A percentile compares a stretch with the other conserved stretches of the same genome.
phyloP scores from a whole-genome alignment of 2,113 vertebrate species.

The Rallus limicola region DNA sequence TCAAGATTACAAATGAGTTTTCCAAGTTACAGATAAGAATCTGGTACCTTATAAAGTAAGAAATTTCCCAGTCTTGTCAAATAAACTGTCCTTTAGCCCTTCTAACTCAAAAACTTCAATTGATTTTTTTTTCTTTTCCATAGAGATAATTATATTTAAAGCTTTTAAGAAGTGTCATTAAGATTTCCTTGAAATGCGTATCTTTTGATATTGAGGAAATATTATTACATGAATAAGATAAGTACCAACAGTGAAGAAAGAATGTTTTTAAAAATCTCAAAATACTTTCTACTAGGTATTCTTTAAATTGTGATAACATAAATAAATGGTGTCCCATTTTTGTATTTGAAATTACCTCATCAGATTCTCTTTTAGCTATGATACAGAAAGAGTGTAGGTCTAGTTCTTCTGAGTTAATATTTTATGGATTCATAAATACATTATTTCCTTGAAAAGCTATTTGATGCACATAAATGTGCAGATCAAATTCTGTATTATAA shows the following conservation, averaged over 20 bases:
- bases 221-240: not conserved
- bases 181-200: not conserved
- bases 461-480: not conserved
- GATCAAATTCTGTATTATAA: not conserved
- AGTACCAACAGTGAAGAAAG: not conserved
- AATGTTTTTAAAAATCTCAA: not conserved
- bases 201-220: not conserved
- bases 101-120: not conserved
- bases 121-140: not conserved
- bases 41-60: not conserved
- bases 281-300: not conserved
- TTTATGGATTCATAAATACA: not conserved
- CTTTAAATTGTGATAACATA: not conserved
- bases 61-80: not conserved
- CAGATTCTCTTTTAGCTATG: not conserved
- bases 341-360: not conserved
- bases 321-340: not conserved
- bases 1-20: constrained; percentile 7
- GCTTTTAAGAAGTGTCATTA: not conserved
- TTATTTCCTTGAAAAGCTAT: not conserved
- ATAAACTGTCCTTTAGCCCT: not conserved
- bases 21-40: constrained; percentile 12
- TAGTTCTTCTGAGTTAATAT: not conserved
- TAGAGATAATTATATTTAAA: not conserved
- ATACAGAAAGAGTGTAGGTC: not conserved